Percentiles rank a stretch among this genome's conserved stretches.
These are phyloP conservation scores for Poecilia latipinna DNA, from an alignment of 2,113 vertebrate species.

Conservation along the genomic window DNA sequence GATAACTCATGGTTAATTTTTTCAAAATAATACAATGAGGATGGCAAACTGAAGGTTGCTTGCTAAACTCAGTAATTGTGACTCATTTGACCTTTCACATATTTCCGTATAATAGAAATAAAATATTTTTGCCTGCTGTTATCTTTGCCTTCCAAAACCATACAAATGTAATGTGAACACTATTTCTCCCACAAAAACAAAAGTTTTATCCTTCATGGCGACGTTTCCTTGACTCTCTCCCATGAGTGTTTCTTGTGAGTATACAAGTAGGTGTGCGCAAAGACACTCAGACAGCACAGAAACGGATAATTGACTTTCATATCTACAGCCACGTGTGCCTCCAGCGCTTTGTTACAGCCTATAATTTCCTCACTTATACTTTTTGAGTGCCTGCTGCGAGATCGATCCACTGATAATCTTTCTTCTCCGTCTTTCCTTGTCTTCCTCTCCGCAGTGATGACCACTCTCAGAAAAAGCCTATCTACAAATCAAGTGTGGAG, in stretches of 20 bases:
- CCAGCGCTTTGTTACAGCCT: slow-evolving; percentile 43
- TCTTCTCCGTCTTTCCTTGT: slow-evolving; percentile 42
- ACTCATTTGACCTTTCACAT: slow-evolving; percentile 30
- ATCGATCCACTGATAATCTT: slow-evolving; percentile 60
- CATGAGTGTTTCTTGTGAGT: background rate
- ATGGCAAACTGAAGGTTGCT: background rate
- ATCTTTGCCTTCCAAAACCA: too few relatives aligned
- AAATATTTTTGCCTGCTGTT: slow-evolving; percentile 1
- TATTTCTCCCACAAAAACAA: background rate
- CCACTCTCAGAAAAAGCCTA: slow-evolving; percentile 82
- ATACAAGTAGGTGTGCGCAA: slow-evolving; percentile 16
- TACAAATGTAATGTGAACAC: too few relatives aligned
- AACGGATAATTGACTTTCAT: slow-evolving; percentile 45
- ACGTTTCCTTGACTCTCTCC: background rate
- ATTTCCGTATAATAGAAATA: slow-evolving; percentile 8
- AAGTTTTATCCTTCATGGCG: background rate
- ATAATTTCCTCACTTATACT: slow-evolving; percentile 66
- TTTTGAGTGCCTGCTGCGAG: slow-evolving; percentile 36
- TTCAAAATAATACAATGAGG: background rate
- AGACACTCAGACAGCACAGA: slow-evolving; percentile 10
- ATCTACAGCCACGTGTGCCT: slow-evolving; percentile 41
- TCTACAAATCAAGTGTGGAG: slow-evolving; percentile 79
- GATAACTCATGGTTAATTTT: background rate
- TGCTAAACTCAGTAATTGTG: slow-evolving; percentile 25
- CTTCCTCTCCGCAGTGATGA: slow-evolving; percentile 74